Percentiles rank a stretch among this genome's conserved stretches.
Conservation (phyloP, 2,797 vertebrate genomes). For the Hemibagrus guttatus region DNA sequence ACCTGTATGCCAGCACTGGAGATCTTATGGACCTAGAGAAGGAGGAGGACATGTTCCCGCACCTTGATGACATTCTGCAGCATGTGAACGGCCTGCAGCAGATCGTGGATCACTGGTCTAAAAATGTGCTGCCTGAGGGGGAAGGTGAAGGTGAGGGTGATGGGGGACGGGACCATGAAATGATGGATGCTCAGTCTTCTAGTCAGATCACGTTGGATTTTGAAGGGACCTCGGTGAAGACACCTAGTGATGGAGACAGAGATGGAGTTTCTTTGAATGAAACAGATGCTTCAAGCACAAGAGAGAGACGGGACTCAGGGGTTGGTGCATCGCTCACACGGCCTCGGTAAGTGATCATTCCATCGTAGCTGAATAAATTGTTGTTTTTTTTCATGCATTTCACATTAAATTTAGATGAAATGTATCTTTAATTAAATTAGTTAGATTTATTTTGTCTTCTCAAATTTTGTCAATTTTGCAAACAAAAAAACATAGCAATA, state of each 20-base stretch:
- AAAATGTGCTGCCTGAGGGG: constrained; percentile 81
- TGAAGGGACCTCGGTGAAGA: constrained; percentile 86
- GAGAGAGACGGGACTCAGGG: constrained; percentile 93
- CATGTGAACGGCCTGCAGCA: constrained; percentile 92
- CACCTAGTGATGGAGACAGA: constrained; percentile 84
- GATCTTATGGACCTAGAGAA: constrained; percentile 93
- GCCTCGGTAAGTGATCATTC: constrained; percentile 79
- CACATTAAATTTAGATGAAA: neutral
- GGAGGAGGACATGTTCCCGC: constrained; percentile 86
- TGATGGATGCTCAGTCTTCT: constrained; percentile 71
- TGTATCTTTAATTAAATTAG: no score
- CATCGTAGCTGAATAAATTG: neutral
- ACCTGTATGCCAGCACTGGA: constrained; percentile 93
- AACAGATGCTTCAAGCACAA: constrained; percentile 79
- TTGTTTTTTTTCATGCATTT: neutral
- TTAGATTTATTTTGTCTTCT: neutral
- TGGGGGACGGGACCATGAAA: neutral
- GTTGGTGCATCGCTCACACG: constrained; percentile 94
- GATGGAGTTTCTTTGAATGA: constrained; percentile 87
- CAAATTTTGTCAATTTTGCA: neutral
- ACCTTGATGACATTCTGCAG: constrained; percentile 90
- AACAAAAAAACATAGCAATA: neutral
- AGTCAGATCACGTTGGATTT: constrained; percentile 88
- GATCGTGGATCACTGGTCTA: constrained; percentile 92
- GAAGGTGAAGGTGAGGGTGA: constrained; percentile 67